Evolutionary conservation across 2,888 invertebrate genomes (phyloP), one percentile per base, ranked within the genome.

Genomic region (Callimorpha dominula): DNA sequence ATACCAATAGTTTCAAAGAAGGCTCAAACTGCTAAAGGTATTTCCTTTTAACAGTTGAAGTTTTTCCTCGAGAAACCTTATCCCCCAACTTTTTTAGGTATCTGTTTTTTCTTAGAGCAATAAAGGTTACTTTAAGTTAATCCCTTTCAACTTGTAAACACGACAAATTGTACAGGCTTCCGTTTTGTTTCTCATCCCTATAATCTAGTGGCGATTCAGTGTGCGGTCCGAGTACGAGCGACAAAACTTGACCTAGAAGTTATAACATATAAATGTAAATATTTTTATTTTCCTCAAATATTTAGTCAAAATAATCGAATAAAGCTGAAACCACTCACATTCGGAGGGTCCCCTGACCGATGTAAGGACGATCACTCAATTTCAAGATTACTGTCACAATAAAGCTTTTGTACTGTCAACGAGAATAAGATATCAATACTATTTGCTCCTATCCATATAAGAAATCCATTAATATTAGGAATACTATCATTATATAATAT

Each of bases 131-230:
- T 88, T 85, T 81, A 70, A 73, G 65, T 67, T 88, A 88, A 91
- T 88, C 85, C 81, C 84, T 84, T 89, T 88, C 89, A 88, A 89
- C 89, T 90, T 90, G 88, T 86, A 84, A 88, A 87, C 85, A 85
- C 73, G 81, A 86, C 84, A 85, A 88, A 85, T 83, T 80, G 79
- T 70, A 75, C 72, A 77, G 74, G 74, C 60, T 81, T 73, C 70
- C 78, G 79, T 85, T 88, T 87, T 84, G 85, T 86, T 84, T 82
- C 78, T 15, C 15, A 14, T 20, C 20, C 42, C 14, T 31, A 66
- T 64, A 70, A 52, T 31, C 52, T 63, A 62, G 63, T 31, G 17
- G 50, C 40, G 42, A 64, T n/a, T 12, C 11, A 64, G 6, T 20
- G 50, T 63, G 40, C 5, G 63, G 63, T 15, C 7, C 9, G 49